These are phyloP conservation scores for Ephestia elutella DNA, from an alignment of 1,140 invertebrate species.

Conservation along the genomic window DNA sequence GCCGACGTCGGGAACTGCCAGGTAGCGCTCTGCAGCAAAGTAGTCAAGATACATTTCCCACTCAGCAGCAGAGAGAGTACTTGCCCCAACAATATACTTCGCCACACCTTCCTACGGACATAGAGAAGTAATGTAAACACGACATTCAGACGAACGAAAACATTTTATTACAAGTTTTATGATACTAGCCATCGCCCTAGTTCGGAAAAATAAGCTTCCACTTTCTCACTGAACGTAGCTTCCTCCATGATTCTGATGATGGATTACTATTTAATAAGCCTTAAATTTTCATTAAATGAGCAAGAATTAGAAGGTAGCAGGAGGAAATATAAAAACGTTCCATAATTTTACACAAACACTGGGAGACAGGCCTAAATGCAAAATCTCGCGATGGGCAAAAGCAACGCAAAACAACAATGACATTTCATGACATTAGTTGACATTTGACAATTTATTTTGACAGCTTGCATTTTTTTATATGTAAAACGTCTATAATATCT, in stretches of 20 bases:
- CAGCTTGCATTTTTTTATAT: no score
- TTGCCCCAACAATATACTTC: slow-evolving; percentile 84
- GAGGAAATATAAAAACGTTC: no score
- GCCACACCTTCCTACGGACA: slow-evolving; percentile 81
- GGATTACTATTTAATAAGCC: background rate
- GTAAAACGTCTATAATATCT: no score
- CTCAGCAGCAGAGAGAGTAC: slow-evolving; percentile 83
- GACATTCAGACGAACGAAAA: slow-evolving; percentile 13
- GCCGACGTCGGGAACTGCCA: slow-evolving; percentile 83
- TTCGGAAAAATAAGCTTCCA: slow-evolving; percentile 79
- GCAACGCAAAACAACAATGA: no score
- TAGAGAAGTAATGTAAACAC: slow-evolving; percentile 14
- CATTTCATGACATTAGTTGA: no score
- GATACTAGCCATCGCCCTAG: slow-evolving; percentile 78
- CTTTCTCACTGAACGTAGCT: slow-evolving; percentile 77
- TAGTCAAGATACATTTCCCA: slow-evolving; percentile 84
- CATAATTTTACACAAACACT: no score
- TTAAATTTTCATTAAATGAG: background rate
- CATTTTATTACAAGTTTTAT: slow-evolving; percentile 22
- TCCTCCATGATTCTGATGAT: slow-evolving; percentile 41
- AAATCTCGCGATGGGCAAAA: no score
- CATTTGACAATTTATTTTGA: no score
- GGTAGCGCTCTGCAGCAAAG: slow-evolving; percentile 81
- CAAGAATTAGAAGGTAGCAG: background rate
- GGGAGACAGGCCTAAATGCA: no score